A percentile compares a stretch with the other conserved stretches of the same genome.
Evolutionary conservation across 2,888 invertebrate species (phyloP).

Genomic region (Marronus borbonicus): DNA sequence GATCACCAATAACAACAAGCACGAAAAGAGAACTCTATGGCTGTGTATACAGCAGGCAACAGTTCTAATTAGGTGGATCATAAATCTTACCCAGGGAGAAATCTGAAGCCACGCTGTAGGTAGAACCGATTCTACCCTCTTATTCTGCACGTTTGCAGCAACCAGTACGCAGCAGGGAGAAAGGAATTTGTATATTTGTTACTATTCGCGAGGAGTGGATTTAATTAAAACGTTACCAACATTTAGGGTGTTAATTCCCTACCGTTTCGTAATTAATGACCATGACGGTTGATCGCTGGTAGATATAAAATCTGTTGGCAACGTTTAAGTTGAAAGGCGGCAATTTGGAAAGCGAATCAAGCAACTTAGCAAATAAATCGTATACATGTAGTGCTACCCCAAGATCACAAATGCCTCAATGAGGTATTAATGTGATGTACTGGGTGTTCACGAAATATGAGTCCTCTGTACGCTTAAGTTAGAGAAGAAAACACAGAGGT

Average conservation of each 20-base stretch:
- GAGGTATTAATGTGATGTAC: too few relatives aligned
- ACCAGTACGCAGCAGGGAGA: not conserved
- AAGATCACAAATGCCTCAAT: too few relatives aligned
- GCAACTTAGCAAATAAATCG: too few relatives aligned
- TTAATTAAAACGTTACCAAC: slow-evolving; percentile 21
- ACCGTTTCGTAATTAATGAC: slow-evolving; percentile 20
- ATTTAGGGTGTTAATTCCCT: not conserved
- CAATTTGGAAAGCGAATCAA: not conserved
- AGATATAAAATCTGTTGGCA: slow-evolving; percentile 11
- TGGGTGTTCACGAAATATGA: too few relatives aligned
- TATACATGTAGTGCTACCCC: too few relatives aligned
- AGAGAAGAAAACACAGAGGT: too few relatives aligned
- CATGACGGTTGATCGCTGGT: not conserved
- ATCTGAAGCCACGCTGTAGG: not conserved
- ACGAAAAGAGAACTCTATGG: slow-evolving; percentile 4
- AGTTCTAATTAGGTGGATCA: not conserved
- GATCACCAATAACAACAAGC: not conserved
- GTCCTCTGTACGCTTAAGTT: too few relatives aligned
- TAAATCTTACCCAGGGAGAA: slow-evolving; percentile 21
- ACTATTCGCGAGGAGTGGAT: not conserved
- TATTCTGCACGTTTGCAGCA: too few relatives aligned
- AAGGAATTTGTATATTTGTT: slow-evolving; percentile 20
- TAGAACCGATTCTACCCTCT: slow-evolving; percentile 12
- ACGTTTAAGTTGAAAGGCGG: not conserved
- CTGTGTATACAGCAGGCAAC: not conserved